Conservation (phyloP, 1,140 invertebrate species). For the Neuroterus valhalla region DNA sequence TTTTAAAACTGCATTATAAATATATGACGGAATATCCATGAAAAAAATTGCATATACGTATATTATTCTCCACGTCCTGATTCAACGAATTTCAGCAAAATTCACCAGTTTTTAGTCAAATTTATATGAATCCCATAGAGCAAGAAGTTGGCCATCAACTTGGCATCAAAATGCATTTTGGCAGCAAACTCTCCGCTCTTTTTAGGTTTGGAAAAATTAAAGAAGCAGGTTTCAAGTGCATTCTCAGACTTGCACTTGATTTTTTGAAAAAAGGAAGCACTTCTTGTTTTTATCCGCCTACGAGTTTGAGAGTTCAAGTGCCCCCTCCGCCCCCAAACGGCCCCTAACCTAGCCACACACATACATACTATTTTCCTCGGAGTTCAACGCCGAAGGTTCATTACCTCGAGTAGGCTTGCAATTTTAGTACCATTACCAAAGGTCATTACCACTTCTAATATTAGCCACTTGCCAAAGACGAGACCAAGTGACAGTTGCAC, state of each 20-base stretch:
- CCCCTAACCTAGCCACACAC: too few species aligned
- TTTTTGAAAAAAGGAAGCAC: slow-evolving; percentile 36
- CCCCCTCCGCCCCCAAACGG: background rate
- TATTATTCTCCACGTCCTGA: too few species aligned
- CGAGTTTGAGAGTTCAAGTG: slow-evolving; percentile 39
- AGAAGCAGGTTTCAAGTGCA: slow-evolving; percentile 36
- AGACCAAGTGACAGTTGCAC: slow-evolving; percentile 13
- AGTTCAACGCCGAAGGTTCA: background rate
- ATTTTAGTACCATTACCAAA: slow-evolving; percentile 19
- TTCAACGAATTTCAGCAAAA: too few species aligned
- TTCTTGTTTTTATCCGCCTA: slow-evolving; percentile 41
- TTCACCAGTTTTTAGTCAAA: too few species aligned
- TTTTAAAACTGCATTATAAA: too few species aligned
- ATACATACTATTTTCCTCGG: background rate
- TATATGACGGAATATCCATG: too few species aligned
- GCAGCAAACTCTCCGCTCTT: background rate
- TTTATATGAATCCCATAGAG: too few species aligned
- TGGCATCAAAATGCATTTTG: slow-evolving; percentile 8
- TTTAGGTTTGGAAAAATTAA: background rate
- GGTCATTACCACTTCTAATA: slow-evolving; percentile 28
- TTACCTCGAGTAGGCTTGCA: slow-evolving; percentile 20
- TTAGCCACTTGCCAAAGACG: slow-evolving; percentile 19
- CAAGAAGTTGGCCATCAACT: background rate
- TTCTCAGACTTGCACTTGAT: slow-evolving; percentile 47
- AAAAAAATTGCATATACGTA: too few species aligned